These are phyloP conservation scores for Parnassius glacialis DNA, from an alignment of 2,888 invertebrate genomes.

Conservation along the genomic window DNA sequence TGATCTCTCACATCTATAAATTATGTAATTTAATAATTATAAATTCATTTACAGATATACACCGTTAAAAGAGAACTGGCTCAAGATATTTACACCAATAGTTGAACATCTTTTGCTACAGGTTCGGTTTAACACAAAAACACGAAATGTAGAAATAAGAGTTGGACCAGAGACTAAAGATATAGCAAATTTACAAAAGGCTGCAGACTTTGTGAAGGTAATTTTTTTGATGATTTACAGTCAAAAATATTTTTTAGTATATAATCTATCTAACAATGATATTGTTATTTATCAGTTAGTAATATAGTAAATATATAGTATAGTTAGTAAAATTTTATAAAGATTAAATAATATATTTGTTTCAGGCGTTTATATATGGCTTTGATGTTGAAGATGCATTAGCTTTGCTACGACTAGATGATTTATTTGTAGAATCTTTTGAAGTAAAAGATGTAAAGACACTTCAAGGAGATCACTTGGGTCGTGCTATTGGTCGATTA, in stretches of 20 bases:
- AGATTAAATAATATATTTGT: slow-evolving; percentile 23
- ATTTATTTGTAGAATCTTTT: slow-evolving; percentile 97
- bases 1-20: not conserved
- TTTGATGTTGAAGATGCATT: slow-evolving; percentile 98
- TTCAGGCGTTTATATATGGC: slow-evolving; percentile 93
- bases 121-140: slow-evolving; percentile 95
- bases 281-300: too few relatives aligned
- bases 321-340: too few relatives aligned
- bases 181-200: slow-evolving; percentile 96
- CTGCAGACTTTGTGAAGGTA: slow-evolving; percentile 96
- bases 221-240: slow-evolving; percentile 1
- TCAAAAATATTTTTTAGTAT: not conserved
- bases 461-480: slow-evolving; percentile 95
- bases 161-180: slow-evolving; percentile 88
- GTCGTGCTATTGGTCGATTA: slow-evolving; percentile 97
- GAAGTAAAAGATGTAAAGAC: slow-evolving; percentile 98
- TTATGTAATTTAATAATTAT: not conserved
- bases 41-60: slow-evolving; percentile 83
- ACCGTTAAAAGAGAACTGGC: slow-evolving; percentile 97
- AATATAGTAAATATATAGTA: too few relatives aligned
- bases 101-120: slow-evolving; percentile 97
- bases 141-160: slow-evolving; percentile 93
- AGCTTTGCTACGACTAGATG: slow-evolving; percentile 96
- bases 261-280: too few relatives aligned
- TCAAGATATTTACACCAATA: slow-evolving; percentile 97